Base-by-base conservation (phyloP, 2,113 vertebrate species). In the Vulpes vulpes region DNA sequence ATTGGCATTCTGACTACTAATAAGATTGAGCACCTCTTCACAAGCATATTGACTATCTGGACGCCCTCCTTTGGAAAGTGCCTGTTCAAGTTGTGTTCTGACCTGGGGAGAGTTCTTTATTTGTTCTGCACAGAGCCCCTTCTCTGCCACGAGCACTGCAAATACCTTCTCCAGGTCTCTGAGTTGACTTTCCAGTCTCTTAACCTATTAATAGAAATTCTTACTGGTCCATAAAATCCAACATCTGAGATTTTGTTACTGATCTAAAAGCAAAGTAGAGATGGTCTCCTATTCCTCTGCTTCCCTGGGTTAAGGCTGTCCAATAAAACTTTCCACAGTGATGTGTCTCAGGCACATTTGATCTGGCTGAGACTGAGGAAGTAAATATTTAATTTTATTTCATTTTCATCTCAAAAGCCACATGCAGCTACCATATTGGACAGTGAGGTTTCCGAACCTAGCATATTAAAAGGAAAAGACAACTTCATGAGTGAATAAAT, bases 271-370 rank as follows among this genome's bases (percentile, higher is more conserved):
- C 23, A 8, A 30, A 15, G 32, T 30, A 22, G 19, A 30, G 57
- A 7, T 4, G 12, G 16, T 6, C 25, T 3, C 76, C 2, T 30
- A 3, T 16, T 67, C 60, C 3, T 49, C 87, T 5, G 22, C 10
- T 59, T 55, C 51, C 51, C 51, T 23, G 16, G 59, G 25, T 19
- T 11, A 22, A 20, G 38, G 10, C 32, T 12, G 67, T 23, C 71
- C 12, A 1, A 4, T n/a, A 51, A 30, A 35, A n/a, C 71, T 85
- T 38, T 71, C 49, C 35, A 55, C 16, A n/a, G 15, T 11, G 11
- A 32, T 27, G 8, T 43, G 12, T 5, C 38, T 16, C 3, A 7
- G 2, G 22, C 19, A 16, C 16, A 10, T 51, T 6, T 3, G 11
- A 43, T 55, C 19, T 65, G 15, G 1, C 1, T 2, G 16, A 32